Percentiles rank a stretch among this genome's conserved stretches.
Evolutionary conservation across 1,140 invertebrate genomes (phyloP).

Genomic region (Lamellibrachia luymesi): DNA sequence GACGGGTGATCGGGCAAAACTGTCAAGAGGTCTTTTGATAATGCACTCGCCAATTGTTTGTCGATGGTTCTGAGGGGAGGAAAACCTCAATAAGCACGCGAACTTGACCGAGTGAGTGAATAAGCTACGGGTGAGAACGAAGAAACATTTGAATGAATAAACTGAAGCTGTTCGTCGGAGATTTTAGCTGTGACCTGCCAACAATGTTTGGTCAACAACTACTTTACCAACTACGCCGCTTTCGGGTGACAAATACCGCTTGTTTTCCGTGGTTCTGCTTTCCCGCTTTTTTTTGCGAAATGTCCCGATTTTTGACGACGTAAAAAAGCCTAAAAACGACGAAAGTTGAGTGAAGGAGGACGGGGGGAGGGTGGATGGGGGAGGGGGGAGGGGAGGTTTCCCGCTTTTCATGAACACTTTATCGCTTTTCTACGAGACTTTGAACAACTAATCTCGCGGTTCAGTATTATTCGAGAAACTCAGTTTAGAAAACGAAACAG

Average conservation of each 20-base stretch:
- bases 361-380: too few relatives aligned
- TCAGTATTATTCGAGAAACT: not conserved
- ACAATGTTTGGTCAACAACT: not conserved
- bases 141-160: not conserved
- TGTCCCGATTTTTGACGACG: too few relatives aligned
- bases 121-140: not conserved
- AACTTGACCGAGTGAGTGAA: not conserved
- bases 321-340: too few relatives aligned
- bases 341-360: too few relatives aligned
- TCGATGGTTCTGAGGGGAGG: not conserved
- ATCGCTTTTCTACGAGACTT: not conserved
- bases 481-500: not conserved
- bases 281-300: too few relatives aligned
- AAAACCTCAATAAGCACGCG: not conserved
- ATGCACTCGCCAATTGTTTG: not conserved
- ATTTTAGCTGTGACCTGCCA: not conserved
- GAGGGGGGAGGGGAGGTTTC: too few relatives aligned
- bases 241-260: too few relatives aligned
- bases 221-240: too few relatives aligned
- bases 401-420: too few relatives aligned
- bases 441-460: not conserved
- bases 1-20: not conserved
- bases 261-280: too few relatives aligned
- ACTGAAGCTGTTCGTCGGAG: not conserved
- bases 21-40: slow-evolving; percentile 5